Conservation (phyloP, 2,797 vertebrate genomes). For the Parauchenoglanis ngamensis region DNA sequence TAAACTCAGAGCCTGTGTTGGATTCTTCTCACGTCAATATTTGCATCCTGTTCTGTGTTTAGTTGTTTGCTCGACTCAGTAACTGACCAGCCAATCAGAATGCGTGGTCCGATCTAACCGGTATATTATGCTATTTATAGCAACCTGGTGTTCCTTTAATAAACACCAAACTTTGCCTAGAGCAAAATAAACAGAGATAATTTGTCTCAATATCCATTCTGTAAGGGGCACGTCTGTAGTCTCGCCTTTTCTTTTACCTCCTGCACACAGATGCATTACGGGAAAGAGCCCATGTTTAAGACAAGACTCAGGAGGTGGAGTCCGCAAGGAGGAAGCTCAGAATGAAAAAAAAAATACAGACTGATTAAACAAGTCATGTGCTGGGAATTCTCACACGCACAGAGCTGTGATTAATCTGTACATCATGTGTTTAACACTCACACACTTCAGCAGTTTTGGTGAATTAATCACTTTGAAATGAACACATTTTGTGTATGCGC, state of each 20-base stretch:
- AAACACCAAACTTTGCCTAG: background rate
- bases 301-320: background rate
- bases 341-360: background rate
- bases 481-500: background rate
- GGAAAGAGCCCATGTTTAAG: background rate
- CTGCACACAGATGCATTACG: background rate
- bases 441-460: background rate
- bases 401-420: background rate
- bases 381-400: background rate
- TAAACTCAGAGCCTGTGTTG: background rate
- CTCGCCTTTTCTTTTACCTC: background rate
- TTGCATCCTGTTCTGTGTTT: background rate
- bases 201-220: background rate
- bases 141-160: background rate
- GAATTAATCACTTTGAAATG: background rate
- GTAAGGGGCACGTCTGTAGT: background rate
- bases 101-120: background rate
- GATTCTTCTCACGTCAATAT: background rate
- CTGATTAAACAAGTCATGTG: background rate
- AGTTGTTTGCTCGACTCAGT: background rate
- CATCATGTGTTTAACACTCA: background rate
- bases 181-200: background rate
- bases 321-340: background rate
- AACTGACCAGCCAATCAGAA: background rate
- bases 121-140: background rate